These are phyloP conservation scores for Ictalurus punctatus DNA, from an alignment of 2,113 vertebrate species.

Conservation along the genomic window DNA sequence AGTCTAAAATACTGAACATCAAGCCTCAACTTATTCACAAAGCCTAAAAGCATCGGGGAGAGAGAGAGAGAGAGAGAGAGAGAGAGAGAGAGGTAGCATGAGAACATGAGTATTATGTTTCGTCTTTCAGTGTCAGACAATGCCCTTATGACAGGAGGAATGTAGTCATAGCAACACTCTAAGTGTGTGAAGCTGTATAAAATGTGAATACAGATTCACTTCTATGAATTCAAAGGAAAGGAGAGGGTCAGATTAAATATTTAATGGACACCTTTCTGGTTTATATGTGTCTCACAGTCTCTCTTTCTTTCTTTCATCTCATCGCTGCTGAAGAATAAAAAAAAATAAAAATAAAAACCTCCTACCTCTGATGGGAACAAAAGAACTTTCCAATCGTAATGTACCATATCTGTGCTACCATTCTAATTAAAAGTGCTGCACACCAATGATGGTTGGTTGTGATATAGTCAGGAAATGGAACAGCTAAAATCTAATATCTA, in stretches of 20 bases:
- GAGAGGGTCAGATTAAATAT: constrained; percentile 33
- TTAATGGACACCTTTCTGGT: constrained; percentile 45
- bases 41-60: neutral
- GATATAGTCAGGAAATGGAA: neutral
- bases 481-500: neutral
- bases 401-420: neutral
- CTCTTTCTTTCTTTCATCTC: neutral
- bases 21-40: neutral
- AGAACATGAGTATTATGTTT: constrained; percentile 47
- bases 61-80: constrained; percentile 29
- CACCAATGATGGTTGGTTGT: neutral
- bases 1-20: neutral
- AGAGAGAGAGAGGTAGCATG: constrained; percentile 26
- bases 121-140: constrained; percentile 44
- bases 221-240: constrained; percentile 23
- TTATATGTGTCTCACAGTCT: constrained; percentile 18
- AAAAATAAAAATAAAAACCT: too few species aligned
- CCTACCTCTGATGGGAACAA: neutral
- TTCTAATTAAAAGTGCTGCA: neutral
- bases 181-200: constrained; percentile 29
- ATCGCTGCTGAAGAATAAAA: neutral
- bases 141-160: constrained; percentile 43
- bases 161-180: constrained; percentile 58
- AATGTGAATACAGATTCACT: constrained; percentile 32
- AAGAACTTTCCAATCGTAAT: neutral